These are phyloP conservation scores for Synergus laeviventris DNA, from an alignment of 2,888 invertebrate genomes.

Conservation along the genomic window DNA sequence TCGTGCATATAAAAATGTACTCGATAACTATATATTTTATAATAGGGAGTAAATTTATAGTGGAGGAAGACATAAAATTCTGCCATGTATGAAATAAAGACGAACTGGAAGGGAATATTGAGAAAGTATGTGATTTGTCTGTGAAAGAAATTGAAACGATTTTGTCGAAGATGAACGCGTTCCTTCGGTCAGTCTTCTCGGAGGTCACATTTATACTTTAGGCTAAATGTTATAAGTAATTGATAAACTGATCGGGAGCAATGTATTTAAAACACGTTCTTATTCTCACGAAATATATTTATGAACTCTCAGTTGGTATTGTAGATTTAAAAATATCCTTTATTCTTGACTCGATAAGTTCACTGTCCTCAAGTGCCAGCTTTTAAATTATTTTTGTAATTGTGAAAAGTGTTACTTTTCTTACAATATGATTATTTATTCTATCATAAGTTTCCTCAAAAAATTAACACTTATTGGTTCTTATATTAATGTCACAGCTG, in stretches of 20 bases:
- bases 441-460: background rate
- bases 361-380: background rate
- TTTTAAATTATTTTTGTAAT: background rate
- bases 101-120: background rate
- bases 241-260: conserved; percentile 36
- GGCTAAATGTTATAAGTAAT: conserved; percentile 3
- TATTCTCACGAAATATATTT: conserved; percentile 33
- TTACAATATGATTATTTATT: background rate
- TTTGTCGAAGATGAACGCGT: conserved; percentile 6
- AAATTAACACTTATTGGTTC: background rate
- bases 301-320: conserved; percentile 19
- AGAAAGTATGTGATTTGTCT: background rate
- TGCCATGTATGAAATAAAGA: conserved; percentile 3
- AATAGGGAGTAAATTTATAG: background rate
- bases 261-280: conserved; percentile 33
- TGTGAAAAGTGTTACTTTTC: background rate
- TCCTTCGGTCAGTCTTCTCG: conserved; percentile 17
- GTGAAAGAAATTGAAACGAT: conserved; percentile 6
- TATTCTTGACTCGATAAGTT: background rate
- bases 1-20: background rate
- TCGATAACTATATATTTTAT: conserved; percentile 12
- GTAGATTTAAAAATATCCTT: background rate
- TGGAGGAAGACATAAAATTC: too few relatives aligned
- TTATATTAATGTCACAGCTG: conserved; percentile 17
- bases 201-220: conserved; percentile 30